Base-by-base conservation (phyloP, 1,140 invertebrate species). In the Drosophila arawakana region DNA sequence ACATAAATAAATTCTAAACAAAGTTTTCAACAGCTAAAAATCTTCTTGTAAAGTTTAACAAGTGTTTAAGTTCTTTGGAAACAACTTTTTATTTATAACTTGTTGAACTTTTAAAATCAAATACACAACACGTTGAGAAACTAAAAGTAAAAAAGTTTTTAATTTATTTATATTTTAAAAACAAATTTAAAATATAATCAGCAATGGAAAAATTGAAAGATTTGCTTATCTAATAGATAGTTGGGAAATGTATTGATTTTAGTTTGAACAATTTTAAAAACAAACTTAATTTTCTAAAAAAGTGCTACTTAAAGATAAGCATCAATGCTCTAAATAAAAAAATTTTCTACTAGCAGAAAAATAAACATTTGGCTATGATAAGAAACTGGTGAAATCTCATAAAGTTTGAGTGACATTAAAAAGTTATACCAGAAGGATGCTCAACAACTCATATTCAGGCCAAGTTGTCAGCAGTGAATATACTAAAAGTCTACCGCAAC, bases 1-100 rank as follows among this genome's bases (percentile, higher is more conserved):
- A 62, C 44, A 37, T 62, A 70, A 54, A 69, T 69, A 61, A 52
- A 35, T 70, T 35, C 55, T 69, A 61, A 61, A 41, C 39, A 47
- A 46, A 67, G 52, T 67, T 67, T 11, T 54, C 35, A 3, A 46
- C n/a, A 21, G 15, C 2, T 15, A 50, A 66, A 66, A n/a, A 52
- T n/a, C 15, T 55, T 30, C 30, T 39, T 58, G 8, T 18, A 13
- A 52, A 52, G 10, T 44, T 50, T 9, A 9, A 60, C 57, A 41
- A 41, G 8, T 11, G 9, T 11, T 41, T 41, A 41, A 41, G 39
- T 41, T 41, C 39, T 41, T 41, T 10, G 49, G 13, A 11, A 57
- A 41, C 54, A 39, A 21, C 2, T 21, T 39, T 37, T 34, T 41
- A 15, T 54, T 8, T 34, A 57, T 18, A 13, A 9, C 35, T 57